A percentile compares a stretch with the other conserved stretches of the same genome.
phyloP scores from a whole-genome alignment of 2,888 invertebrate genomes.

The Smittia sp. region DNA sequence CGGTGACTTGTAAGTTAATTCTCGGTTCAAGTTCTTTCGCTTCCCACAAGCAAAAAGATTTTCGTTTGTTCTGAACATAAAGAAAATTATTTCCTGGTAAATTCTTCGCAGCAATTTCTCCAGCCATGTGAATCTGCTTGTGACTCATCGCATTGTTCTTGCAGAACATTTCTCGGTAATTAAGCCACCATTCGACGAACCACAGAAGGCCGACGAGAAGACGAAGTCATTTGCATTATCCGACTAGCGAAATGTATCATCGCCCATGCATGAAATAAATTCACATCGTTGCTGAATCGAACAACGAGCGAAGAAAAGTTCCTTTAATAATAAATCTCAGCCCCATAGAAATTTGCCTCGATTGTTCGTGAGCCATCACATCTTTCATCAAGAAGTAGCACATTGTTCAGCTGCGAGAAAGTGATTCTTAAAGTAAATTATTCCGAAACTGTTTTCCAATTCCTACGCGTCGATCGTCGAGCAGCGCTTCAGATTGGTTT shows the following conservation, averaged over 20 bases:
- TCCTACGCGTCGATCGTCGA: slow-evolving; percentile 21
- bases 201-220: not conserved
- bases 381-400: slow-evolving; percentile 25
- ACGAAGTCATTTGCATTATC: not conserved
- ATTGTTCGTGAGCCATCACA: slow-evolving; percentile 1
- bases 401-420: slow-evolving; percentile 28
- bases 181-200: not conserved
- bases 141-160: slow-evolving; percentile 15
- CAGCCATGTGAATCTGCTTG: not conserved
- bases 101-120: not conserved
- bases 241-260: not conserved
- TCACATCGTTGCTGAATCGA: not conserved
- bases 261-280: slow-evolving; percentile 12
- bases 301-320: slow-evolving; percentile 5
- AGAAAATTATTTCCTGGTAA: slow-evolving; percentile 1
- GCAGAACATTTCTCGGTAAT: slow-evolving; percentile 6
- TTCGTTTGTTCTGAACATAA: no score
- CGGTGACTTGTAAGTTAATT: no score
- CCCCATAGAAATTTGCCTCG: not conserved
- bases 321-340: slow-evolving; percentile 20
- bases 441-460: slow-evolving; percentile 7
- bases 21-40: no score
- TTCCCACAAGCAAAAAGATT: no score
- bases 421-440: slow-evolving; percentile 13
- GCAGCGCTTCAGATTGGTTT: not conserved